Evolutionary conservation across 2,888 invertebrate genomes (phyloP).

Genomic region (Eupithecia subumbrata): DNA sequence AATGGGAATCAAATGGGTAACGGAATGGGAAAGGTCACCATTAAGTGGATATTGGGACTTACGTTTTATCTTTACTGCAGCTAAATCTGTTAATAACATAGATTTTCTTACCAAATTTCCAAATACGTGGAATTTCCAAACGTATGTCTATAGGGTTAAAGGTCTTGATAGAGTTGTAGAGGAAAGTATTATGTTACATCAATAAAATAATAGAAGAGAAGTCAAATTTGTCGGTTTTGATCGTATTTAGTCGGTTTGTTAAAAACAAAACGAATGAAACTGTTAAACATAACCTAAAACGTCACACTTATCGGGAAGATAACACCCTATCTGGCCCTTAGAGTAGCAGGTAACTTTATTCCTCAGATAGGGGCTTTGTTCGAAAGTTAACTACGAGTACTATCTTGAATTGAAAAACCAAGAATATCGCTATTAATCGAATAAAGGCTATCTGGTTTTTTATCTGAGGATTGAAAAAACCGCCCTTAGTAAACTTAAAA

Average conservation of each 20-base stretch:
- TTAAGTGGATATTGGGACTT: conserved; percentile 34
- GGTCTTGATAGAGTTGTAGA: conserved; percentile 1
- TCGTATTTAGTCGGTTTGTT: neutral
- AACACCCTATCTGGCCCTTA: too few relatives aligned
- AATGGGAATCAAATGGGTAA: conserved; percentile 40
- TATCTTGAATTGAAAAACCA: too few relatives aligned
- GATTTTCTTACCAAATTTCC: neutral
- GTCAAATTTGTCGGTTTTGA: neutral
- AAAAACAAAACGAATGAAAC: too few relatives aligned
- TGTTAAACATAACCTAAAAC: too few relatives aligned
- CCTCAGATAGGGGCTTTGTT: too few relatives aligned
- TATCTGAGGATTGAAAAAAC: too few relatives aligned
- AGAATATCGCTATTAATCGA: too few relatives aligned
- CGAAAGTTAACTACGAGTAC: too few relatives aligned
- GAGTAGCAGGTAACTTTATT: too few relatives aligned
- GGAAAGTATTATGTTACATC: neutral
- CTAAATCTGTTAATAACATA: neutral
- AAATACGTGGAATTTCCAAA: conserved; percentile 10
- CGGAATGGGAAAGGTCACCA: conserved; percentile 38
- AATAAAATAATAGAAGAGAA: neutral
- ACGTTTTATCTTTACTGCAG: conserved; percentile 27
- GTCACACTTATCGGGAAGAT: too few relatives aligned
- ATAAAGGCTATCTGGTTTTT: too few relatives aligned
- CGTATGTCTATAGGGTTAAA: conserved; percentile 1
- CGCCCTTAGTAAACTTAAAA: neutral